Base-by-base conservation (phyloP, 2,888 invertebrate genomes). In the Platycnemis pennipes region DNA sequence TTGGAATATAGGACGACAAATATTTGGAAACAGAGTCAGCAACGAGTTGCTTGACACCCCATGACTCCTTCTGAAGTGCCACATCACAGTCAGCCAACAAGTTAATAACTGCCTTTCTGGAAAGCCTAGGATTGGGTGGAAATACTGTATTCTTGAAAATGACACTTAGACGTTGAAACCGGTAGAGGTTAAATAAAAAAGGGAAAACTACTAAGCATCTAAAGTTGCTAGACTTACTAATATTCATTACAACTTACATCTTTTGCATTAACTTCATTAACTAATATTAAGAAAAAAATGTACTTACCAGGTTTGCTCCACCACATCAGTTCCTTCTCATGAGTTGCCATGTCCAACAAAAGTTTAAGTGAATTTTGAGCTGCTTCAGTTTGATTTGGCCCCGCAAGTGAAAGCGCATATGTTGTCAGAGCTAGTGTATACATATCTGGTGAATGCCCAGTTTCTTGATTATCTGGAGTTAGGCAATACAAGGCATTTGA, bases 401-500 rank as follows among this genome's bases (percentile, higher is more conserved):
- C 96, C 26, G 97, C 95, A 88, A 97, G 96, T 49, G 97, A 96
- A 53, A 97, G 95, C 1, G 97, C 97, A 94, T 97, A 97, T 0
- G 97, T 97, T 69, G 97, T 97, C 3, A 97, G 96, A 0, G 97
- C 97, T 49, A 97, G 95, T 0, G 97, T 96, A 95, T 97, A 97
- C 77, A 96, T 94, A 88, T 95, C 95, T 13, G 88, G 96, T n/a
- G 91, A n/a, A 13, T 56, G 42, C 19, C 42, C 53, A 53, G 53
- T 37, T 94, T 97, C 97, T 5, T 96, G 96, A 69, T 96, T 96
- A 87, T 96, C 95, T 46, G 96, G 97, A 63, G 97, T 96, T 88
- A 97, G 96, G 95, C 98, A 98, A 46, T 97, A 97, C 89, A 97
- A 96, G 0, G 98, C 97, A 96, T 97, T 97, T 2, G 96, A 96